Evolutionary conservation across 2,888 invertebrate species (phyloP).

Genomic region (Griposia aprilina): DNA sequence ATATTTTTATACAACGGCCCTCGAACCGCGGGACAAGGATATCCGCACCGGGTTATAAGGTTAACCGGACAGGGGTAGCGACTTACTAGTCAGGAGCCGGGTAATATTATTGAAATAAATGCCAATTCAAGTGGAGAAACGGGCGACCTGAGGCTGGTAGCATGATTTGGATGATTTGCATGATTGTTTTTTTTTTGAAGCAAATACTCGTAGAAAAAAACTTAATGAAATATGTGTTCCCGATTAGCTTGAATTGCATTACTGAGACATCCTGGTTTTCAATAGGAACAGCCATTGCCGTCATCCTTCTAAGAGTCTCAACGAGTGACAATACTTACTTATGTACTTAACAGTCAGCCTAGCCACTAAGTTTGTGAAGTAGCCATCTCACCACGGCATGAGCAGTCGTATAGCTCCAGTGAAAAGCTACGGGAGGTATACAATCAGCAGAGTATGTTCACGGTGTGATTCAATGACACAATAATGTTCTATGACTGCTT

Average conservation of each 20-base stretch:
- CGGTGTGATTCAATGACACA: not conserved
- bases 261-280: not conserved
- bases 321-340: not conserved
- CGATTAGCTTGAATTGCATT: not conserved
- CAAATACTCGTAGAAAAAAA: too few species aligned
- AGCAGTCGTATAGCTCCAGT: not conserved
- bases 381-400: not conserved
- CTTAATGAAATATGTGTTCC: not conserved
- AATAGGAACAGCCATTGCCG: not conserved
- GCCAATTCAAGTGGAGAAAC: not conserved
- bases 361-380: not conserved
- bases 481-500: not conserved
- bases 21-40: constrained; percentile 82
- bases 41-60: constrained; percentile 83
- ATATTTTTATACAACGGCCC: constrained; percentile 78
- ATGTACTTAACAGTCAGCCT: not conserved
- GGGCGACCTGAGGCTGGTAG: not conserved
- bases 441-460: not conserved
- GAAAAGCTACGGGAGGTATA: not conserved
- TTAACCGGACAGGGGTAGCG: constrained; percentile 75
- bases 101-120: constrained; percentile 24
- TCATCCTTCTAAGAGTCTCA: too few species aligned
- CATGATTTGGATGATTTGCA: too few species aligned
- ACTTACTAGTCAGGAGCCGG: constrained; percentile 16
- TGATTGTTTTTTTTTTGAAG: too few species aligned